Percentiles rank a stretch among this genome's conserved stretches.
These are phyloP conservation scores for Nephrocerus scutellatus DNA, from an alignment of 2,888 invertebrate genomes.

Conservation along the genomic window DNA sequence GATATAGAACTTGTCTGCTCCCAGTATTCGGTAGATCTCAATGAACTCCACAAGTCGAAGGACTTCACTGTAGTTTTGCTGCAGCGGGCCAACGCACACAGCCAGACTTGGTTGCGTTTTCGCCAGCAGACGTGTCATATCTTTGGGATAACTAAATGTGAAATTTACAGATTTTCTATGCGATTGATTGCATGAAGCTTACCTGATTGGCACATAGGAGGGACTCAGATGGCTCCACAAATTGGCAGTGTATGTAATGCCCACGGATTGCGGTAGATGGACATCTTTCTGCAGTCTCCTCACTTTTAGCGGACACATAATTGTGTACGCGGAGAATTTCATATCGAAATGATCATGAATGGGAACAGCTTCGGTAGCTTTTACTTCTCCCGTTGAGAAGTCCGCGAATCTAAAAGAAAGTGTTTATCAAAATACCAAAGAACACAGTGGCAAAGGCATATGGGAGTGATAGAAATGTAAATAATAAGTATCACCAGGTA, in stretches of 20 bases:
- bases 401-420: slow-evolving; percentile 30
- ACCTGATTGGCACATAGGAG: slow-evolving; percentile 42
- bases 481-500: neutral
- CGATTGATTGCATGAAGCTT: slow-evolving; percentile 14
- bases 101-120: slow-evolving; percentile 37
- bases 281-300: slow-evolving; percentile 17
- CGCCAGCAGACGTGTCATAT: slow-evolving; percentile 31
- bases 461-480: neutral
- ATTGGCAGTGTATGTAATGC: slow-evolving; percentile 36
- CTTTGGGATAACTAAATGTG: slow-evolving; percentile 32
- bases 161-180: slow-evolving; percentile 7
- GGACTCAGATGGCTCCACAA: slow-evolving; percentile 37
- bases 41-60: slow-evolving; percentile 50
- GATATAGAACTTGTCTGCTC: slow-evolving; percentile 49
- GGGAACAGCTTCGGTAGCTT: slow-evolving; percentile 40
- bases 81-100: slow-evolving; percentile 47
- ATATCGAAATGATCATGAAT: slow-evolving; percentile 49
- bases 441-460: neutral
- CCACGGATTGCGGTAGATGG: slow-evolving; percentile 38
- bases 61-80: slow-evolving; percentile 44
- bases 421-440: no score
- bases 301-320: slow-evolving; percentile 39
- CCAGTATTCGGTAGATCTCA: slow-evolving; percentile 48
- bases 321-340: slow-evolving; percentile 46
- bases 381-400: slow-evolving; percentile 30